Conservation (phyloP, 1,140 invertebrate genomes). For the Bombus confusus region DNA sequence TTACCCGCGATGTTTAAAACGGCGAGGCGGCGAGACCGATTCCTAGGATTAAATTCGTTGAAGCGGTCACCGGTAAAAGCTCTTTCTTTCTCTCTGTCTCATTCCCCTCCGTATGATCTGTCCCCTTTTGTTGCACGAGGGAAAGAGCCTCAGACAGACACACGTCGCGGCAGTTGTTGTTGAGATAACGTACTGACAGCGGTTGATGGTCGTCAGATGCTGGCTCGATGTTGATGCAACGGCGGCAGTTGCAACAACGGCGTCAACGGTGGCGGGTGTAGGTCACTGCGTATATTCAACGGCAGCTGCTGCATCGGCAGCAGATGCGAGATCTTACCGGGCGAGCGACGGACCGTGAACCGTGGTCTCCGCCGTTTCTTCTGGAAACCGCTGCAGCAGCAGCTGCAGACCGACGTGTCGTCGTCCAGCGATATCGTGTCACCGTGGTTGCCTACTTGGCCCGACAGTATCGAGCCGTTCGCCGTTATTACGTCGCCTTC, state of each 20-base stretch:
- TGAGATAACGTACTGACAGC: slow-evolving; percentile 68
- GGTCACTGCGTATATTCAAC: slow-evolving; percentile 79
- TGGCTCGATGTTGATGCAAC: slow-evolving; percentile 84
- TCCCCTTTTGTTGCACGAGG: background rate
- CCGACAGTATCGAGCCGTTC: slow-evolving; percentile 91
- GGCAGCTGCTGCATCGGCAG: slow-evolving; percentile 86
- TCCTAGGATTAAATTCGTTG: slow-evolving; percentile 58
- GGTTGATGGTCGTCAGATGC: slow-evolving; percentile 82
- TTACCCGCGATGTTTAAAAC: background rate
- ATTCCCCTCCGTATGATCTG: background rate
- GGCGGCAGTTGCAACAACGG: slow-evolving; percentile 82
- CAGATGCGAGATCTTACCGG: slow-evolving; percentile 88
- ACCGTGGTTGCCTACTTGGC: slow-evolving; percentile 85
- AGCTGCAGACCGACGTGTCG: slow-evolving; percentile 90
- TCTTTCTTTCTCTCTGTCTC: slow-evolving; percentile 5
- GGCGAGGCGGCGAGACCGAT: slow-evolving; percentile 23
- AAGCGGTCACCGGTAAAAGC: slow-evolving; percentile 44
- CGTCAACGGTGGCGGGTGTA: slow-evolving; percentile 81
- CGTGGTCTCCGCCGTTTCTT: slow-evolving; percentile 85
- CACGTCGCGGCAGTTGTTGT: slow-evolving; percentile 73
- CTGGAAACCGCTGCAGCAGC: slow-evolving; percentile 89
- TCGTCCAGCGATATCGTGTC: slow-evolving; percentile 86
- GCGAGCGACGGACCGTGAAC: slow-evolving; percentile 88
- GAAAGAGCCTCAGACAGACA: slow-evolving; percentile 70
- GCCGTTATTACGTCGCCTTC: slow-evolving; percentile 98